These are phyloP conservation scores for Vireo altiloquus DNA, from an alignment of 2,113 vertebrate species.

Conservation along the genomic window DNA sequence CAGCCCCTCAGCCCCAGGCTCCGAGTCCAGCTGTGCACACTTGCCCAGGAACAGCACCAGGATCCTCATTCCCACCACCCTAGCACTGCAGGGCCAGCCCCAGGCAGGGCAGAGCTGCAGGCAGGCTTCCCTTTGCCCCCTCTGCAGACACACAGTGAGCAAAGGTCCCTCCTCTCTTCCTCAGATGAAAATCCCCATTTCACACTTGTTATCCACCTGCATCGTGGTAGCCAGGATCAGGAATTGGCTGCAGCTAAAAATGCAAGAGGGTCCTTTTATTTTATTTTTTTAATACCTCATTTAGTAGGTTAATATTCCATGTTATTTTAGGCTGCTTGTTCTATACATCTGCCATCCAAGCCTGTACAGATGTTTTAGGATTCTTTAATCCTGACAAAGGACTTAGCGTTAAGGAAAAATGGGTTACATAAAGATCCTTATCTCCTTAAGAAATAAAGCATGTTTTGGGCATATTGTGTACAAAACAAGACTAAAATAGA, in stretches of 20 bases:
- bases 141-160: not conserved
- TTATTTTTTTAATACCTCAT: conserved; percentile 21
- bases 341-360: conserved; percentile 32
- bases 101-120: not conserved
- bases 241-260: not conserved
- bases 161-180: not conserved
- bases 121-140: not conserved
- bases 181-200: not conserved
- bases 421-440: conserved; percentile 63
- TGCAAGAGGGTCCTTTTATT: not conserved
- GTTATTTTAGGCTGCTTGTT: conserved; percentile 51
- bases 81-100: not conserved
- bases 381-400: conserved; percentile 73
- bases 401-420: conserved; percentile 60
- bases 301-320: conserved; percentile 54
- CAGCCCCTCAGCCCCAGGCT: not conserved
- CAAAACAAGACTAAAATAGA: conserved; percentile 66
- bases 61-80: not conserved
- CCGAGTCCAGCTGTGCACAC: not conserved
- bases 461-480: conserved; percentile 53
- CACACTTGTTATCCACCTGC: not conserved
- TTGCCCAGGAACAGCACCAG: not conserved
- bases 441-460: conserved; percentile 47
- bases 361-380: conserved; percentile 71
- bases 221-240: fast-evolving